These are phyloP conservation scores for Magallana angulata DNA, from an alignment of 1,140 invertebrate species.

Conservation along the genomic window DNA sequence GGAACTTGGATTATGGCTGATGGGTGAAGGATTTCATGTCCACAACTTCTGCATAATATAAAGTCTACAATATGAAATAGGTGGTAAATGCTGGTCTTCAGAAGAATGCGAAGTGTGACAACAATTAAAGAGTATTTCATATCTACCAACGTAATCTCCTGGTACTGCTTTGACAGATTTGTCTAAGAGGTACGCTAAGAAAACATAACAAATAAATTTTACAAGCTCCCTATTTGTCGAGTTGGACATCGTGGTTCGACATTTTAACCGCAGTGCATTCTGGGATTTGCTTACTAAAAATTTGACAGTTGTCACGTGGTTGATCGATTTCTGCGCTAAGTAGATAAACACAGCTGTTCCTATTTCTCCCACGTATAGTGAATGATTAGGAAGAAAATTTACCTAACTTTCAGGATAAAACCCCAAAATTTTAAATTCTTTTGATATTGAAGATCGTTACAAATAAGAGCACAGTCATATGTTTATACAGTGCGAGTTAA, in stretches of 20 bases:
- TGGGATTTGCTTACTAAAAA: constrained; percentile 47
- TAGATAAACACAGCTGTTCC: constrained; percentile 36
- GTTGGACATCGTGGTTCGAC: constrained; percentile 29
- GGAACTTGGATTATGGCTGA: constrained; percentile 55
- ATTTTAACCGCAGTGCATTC: constrained; percentile 39
- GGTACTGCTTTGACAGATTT: background rate
- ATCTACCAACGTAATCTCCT: background rate
- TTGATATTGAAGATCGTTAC: background rate
- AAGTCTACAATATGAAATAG: constrained; percentile 61
- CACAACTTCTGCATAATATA: constrained; percentile 74
- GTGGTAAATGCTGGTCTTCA: background rate
- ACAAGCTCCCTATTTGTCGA: background rate
- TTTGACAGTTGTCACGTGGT: constrained; percentile 57
- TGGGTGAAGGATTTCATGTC: constrained; percentile 65
- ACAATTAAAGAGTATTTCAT: too few species aligned
- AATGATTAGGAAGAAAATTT: background rate
- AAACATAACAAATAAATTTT: constrained; percentile 17
- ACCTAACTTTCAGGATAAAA: background rate
- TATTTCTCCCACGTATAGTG: background rate
- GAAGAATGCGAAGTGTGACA: background rate
- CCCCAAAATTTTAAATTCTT: background rate
- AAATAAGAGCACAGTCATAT: background rate
- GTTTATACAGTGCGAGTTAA: too few species aligned
- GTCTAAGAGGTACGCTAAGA: constrained; percentile 3
- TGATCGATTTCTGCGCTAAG: constrained; percentile 41